Conservation (phyloP, 1,140 invertebrate species). For the Drosophila persimilis region DNA sequence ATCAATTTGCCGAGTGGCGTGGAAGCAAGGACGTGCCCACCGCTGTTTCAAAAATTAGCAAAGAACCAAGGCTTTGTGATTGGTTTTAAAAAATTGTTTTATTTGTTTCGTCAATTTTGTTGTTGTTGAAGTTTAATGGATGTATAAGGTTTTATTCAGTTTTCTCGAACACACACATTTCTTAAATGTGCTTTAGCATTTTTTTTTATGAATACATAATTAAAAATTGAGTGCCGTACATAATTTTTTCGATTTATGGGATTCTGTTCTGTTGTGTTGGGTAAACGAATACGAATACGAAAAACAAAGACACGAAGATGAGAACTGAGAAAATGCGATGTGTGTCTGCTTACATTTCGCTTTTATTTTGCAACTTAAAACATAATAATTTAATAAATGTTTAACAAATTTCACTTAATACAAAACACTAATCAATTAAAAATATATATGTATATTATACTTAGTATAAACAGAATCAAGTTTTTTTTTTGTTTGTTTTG, state of each 20-base stretch:
- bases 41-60: neutral
- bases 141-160: slow-evolving; percentile 54
- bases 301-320: slow-evolving; percentile 35
- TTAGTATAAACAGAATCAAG: slow-evolving; percentile 80
- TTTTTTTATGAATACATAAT: slow-evolving; percentile 41
- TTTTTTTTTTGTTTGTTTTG: slow-evolving; percentile 1
- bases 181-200: slow-evolving; percentile 34
- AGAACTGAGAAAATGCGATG: slow-evolving; percentile 43
- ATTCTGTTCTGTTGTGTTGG: slow-evolving; percentile 15
- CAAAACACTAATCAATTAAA: slow-evolving; percentile 81
- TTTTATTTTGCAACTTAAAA: slow-evolving; percentile 80
- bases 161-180: slow-evolving; percentile 38
- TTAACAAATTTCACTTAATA: slow-evolving; percentile 82
- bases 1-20: neutral
- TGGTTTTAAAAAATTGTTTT: slow-evolving; percentile 46
- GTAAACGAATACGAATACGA: slow-evolving; percentile 15
- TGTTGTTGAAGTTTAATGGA: slow-evolving; percentile 49
- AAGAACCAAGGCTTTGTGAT: slow-evolving; percentile 9
- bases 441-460: slow-evolving; percentile 73
- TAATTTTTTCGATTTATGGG: slow-evolving; percentile 33
- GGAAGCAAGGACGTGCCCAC: neutral
- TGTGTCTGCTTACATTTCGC: slow-evolving; percentile 70
- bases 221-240: slow-evolving; percentile 48
- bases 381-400: slow-evolving; percentile 82
- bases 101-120: slow-evolving; percentile 42